Conservation (phyloP, 2,888 invertebrate genomes). For the Parnassius apollo region DNA sequence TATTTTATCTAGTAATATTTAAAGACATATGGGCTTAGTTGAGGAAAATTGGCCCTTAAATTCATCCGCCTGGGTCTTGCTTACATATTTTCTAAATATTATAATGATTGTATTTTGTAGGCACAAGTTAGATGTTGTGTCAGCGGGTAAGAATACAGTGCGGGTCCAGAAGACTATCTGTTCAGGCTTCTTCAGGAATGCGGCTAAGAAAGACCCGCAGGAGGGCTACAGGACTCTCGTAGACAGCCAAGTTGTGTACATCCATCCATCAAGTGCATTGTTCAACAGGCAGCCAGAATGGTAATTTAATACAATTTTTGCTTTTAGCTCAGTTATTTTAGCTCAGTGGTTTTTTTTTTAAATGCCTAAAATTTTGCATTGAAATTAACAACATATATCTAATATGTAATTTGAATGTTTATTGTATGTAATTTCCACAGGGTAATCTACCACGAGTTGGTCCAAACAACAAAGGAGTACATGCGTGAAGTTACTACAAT, state of each 20-base stretch:
- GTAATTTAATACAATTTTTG: slow-evolving; percentile 68
- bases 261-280: slow-evolving; percentile 98
- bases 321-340: too few species aligned
- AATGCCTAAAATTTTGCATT: too few species aligned
- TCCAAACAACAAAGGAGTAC: slow-evolving; percentile 99
- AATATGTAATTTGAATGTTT: too few species aligned
- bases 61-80: too few species aligned
- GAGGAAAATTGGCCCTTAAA: too few species aligned
- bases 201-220: slow-evolving; percentile 99
- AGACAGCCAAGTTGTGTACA: slow-evolving; percentile 98
- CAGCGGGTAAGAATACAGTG: slow-evolving; percentile 97
- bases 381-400: too few species aligned
- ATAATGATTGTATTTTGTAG: slow-evolving; percentile 56
- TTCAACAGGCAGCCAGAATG: slow-evolving; percentile 99
- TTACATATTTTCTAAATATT: too few species aligned
- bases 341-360: too few species aligned
- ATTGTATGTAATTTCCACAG: slow-evolving; percentile 54
- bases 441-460: slow-evolving; percentile 99
- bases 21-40: too few species aligned
- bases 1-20: too few species aligned
- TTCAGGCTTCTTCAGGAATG: slow-evolving; percentile 98
- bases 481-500: slow-evolving; percentile 99
- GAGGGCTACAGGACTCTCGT: slow-evolving; percentile 98
- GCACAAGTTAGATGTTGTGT: slow-evolving; percentile 97
- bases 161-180: slow-evolving; percentile 98